These are phyloP conservation scores for Hippocampus guttulatus DNA, from an alignment of 2,113 vertebrate species.

Conservation along the genomic window DNA sequence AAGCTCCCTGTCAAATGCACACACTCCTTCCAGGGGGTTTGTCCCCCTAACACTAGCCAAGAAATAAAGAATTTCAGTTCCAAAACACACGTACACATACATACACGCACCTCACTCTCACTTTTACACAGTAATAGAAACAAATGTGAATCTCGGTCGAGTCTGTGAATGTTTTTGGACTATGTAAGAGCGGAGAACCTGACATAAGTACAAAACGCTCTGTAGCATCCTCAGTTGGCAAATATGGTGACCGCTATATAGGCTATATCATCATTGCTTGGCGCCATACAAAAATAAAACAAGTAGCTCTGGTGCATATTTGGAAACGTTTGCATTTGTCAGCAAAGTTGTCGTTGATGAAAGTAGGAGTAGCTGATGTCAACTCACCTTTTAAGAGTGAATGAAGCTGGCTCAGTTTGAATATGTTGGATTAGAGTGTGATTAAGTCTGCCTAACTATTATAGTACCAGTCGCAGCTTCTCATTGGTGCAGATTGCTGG, in stretches of 20 bases:
- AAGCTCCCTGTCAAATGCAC: constrained; percentile 21
- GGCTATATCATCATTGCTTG: constrained; percentile 60
- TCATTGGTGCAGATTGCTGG: constrained; percentile 27
- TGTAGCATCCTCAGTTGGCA: constrained; percentile 60
- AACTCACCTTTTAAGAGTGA: constrained; percentile 37
- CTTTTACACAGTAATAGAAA: constrained; percentile 38
- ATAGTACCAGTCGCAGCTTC: constrained; percentile 52
- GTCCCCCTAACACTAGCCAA: constrained; percentile 49
- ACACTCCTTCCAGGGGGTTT: not conserved
- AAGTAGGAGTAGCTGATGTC: constrained; percentile 50
- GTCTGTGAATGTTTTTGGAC: constrained; percentile 26
- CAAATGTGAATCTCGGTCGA: constrained; percentile 26
- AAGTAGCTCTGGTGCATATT: constrained; percentile 71
- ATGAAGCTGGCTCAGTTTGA: constrained; percentile 56
- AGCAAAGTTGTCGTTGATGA: constrained; percentile 35
- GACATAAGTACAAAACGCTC: constrained; percentile 64
- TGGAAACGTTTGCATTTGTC: constrained; percentile 17
- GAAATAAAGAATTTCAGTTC: constrained; percentile 56
- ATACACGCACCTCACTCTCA: constrained; percentile 34
- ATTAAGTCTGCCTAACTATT: constrained; percentile 28
- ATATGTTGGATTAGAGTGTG: constrained; percentile 39
- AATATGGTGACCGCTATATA: constrained; percentile 57
- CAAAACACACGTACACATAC: constrained; percentile 36
- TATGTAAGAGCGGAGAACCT: constrained; percentile 47
- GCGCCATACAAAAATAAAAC: constrained; percentile 72